These are phyloP conservation scores for Anthrax anthrax DNA, from an alignment of 2,888 invertebrate genomes.

Conservation along the genomic window DNA sequence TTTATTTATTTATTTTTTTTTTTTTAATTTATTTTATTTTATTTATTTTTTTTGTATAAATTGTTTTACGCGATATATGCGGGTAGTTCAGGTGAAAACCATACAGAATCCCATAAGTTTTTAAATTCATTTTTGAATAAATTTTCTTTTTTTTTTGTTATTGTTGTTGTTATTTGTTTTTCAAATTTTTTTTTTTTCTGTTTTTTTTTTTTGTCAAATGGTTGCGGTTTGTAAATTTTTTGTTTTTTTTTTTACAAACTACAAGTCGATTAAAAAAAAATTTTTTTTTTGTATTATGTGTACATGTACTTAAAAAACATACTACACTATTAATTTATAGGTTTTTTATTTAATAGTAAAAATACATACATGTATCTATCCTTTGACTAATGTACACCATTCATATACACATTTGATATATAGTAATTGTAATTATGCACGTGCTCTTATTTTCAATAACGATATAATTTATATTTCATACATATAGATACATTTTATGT, in stretches of 20 bases:
- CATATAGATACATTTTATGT: too few relatives aligned
- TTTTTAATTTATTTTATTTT: too few relatives aligned
- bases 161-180: not conserved
- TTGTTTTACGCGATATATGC: not conserved
- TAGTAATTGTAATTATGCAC: not conserved
- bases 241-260: not conserved
- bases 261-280: not conserved
- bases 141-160: too few relatives aligned
- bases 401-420: too few relatives aligned
- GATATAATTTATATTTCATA: too few relatives aligned
- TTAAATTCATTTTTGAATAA: not conserved
- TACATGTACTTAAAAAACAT: not conserved
- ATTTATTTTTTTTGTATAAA: not conserved
- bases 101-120: not conserved
- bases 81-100: conserved; percentile 9
- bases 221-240: not conserved
- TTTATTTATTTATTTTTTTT: too few relatives aligned
- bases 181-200: not conserved
- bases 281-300: not conserved
- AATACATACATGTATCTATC: too few relatives aligned
- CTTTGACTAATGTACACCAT: too few relatives aligned
- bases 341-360: too few relatives aligned
- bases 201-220: not conserved
- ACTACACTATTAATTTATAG: too few relatives aligned
- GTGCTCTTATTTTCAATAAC: not conserved